Percentiles rank a stretch among this genome's conserved stretches.
phyloP scores from a whole-genome alignment of 2,113 vertebrate genomes.

The Lichenostomus cassidix region DNA sequence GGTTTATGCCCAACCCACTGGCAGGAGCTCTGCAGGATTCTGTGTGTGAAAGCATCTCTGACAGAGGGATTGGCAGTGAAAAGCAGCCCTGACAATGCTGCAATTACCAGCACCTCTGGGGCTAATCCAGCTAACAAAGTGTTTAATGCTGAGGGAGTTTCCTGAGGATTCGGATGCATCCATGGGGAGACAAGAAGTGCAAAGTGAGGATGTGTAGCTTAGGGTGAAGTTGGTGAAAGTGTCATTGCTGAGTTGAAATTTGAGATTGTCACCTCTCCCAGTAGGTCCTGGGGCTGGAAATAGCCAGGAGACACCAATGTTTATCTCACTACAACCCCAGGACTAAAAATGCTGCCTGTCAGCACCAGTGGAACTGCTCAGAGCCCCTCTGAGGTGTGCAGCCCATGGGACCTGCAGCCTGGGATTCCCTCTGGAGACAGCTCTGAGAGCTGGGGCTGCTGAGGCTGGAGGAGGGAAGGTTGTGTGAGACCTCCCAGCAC shows the following conservation, averaged over 20 bases:
- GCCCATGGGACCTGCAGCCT: neutral
- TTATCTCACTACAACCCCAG: neutral
- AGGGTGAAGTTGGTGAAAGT: neutral
- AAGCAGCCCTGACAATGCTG: neutral
- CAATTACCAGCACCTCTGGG: neutral
- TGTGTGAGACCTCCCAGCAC: neutral
- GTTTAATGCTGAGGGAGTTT: neutral
- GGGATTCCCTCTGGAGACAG: no score
- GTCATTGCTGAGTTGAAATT: neutral
- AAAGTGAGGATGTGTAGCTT: neutral
- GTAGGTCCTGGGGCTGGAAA: fast-evolving
- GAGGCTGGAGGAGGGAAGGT: neutral
- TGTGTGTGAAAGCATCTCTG: neutral
- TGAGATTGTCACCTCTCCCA: neutral
- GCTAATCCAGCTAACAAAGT: neutral
- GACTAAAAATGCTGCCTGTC: neutral
- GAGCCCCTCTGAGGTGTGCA: neutral
- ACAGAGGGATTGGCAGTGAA: neutral
- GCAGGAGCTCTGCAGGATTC: neutral
- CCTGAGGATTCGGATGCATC: neutral
- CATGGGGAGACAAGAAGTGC: neutral
- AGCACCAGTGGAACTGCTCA: neutral
- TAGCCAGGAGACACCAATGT: neutral
- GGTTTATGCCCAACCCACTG: neutral
- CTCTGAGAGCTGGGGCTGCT: neutral